Conservation (phyloP, 1,140 invertebrate genomes). For the Hyphantria cunea region DNA sequence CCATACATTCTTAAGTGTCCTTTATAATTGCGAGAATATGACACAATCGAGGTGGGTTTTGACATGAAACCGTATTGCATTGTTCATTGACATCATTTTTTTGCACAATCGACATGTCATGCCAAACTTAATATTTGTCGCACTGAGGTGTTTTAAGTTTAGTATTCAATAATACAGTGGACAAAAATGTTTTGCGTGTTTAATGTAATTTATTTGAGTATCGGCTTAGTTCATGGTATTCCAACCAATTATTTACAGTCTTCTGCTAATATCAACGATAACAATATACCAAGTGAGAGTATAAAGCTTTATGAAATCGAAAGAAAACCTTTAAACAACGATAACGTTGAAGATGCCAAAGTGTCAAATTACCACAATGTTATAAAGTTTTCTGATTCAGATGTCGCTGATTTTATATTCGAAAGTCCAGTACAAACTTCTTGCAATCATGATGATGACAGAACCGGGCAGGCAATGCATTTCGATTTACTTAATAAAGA, state of each 20-base stretch:
- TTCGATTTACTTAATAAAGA: background rate
- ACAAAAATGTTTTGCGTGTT: slow-evolving; percentile 8
- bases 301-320: too few species aligned
- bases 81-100: slow-evolving; percentile 5
- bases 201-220: slow-evolving; percentile 7
- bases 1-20: too few species aligned
- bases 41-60: background rate
- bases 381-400: too few species aligned
- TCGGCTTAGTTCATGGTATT: slow-evolving; percentile 9
- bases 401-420: too few species aligned
- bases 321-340: too few species aligned
- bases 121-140: background rate
- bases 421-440: too few species aligned
- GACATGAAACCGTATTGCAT: slow-evolving; percentile 10
- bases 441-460: background rate
- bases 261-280: background rate
- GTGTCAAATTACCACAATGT: too few species aligned
- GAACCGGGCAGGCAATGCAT: background rate
- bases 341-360: too few species aligned
- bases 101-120: slow-evolving; percentile 6
- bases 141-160: background rate
- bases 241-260: slow-evolving; percentile 5
- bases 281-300: too few species aligned
- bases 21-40: too few species aligned
- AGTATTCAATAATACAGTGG: slow-evolving; percentile 1